Evolutionary conservation across 1,140 invertebrate genomes (phyloP).

Genomic region (Telenomus remus): DNA sequence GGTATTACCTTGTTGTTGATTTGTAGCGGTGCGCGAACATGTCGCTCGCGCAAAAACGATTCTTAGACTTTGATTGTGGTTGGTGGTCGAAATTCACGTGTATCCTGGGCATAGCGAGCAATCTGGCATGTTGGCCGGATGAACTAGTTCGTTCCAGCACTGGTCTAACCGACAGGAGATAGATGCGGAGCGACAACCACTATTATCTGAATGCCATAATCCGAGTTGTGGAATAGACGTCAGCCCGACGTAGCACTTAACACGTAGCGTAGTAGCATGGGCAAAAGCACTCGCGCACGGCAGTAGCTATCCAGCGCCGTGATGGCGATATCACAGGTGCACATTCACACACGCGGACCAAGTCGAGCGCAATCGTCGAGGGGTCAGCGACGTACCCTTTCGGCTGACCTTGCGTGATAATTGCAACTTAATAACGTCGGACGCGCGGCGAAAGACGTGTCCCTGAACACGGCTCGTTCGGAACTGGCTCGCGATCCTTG

Average conservation of each 20-base stretch:
- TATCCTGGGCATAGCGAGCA: constrained; percentile 42
- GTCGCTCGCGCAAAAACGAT: constrained; percentile 15
- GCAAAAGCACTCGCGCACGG: constrained; percentile 41
- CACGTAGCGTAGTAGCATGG: constrained; percentile 16
- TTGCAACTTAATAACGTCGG: constrained; percentile 21
- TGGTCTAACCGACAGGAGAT: constrained; percentile 6
- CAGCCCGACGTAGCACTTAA: constrained; percentile 16
- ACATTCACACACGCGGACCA: constrained; percentile 39
- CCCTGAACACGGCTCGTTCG: constrained; percentile 65
- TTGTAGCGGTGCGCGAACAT: constrained; percentile 4
- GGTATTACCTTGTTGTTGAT: background rate
- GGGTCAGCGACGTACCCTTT: constrained; percentile 25
- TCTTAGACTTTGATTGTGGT: constrained; percentile 3
- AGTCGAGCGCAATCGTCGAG: constrained; percentile 15
- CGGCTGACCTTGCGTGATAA: constrained; percentile 31
- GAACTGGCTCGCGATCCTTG: constrained; percentile 67
- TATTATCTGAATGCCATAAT: constrained; percentile 52
- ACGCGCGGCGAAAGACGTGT: constrained; percentile 30
- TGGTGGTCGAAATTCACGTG: constrained; percentile 16
- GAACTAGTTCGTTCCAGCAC: constrained; percentile 32
- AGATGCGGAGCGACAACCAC: constrained; percentile 11
- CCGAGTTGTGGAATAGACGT: constrained; percentile 29
- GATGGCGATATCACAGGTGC: constrained; percentile 44
- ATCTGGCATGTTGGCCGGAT: constrained; percentile 25
- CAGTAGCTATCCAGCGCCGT: constrained; percentile 26